Percentiles rank a stretch among this genome's conserved stretches.
Evolutionary conservation across 2,113 vertebrate species (phyloP).

Genomic region (Thamnophis sirtalis): DNA sequence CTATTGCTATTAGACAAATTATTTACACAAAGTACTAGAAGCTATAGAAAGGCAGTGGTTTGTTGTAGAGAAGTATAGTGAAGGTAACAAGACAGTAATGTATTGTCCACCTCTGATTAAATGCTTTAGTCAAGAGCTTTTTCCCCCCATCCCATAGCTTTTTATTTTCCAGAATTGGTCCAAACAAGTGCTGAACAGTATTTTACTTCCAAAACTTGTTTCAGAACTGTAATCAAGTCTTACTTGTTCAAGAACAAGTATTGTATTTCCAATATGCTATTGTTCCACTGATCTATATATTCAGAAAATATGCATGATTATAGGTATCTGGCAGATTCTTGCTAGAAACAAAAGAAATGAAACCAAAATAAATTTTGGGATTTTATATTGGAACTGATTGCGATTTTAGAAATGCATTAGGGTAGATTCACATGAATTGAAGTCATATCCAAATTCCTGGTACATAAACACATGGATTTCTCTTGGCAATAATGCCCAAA

Average conservation of each 20-base stretch:
- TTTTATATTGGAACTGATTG: too few species aligned
- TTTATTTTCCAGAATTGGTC: not conserved
- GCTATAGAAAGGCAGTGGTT: not conserved
- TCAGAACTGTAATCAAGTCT: not conserved
- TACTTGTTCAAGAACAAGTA: not conserved
- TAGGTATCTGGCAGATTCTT: not conserved
- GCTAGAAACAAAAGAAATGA: too few species aligned
- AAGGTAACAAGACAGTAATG: not conserved
- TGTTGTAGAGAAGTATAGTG: not conserved
- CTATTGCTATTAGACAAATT: not conserved
- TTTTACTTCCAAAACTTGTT: not conserved
- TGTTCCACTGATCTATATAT: not conserved
- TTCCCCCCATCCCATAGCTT: not conserved
- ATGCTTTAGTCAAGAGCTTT: not conserved
- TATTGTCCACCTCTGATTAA: not conserved
- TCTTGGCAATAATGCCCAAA: not conserved
- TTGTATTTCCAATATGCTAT: not conserved
- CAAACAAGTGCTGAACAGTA: not conserved
- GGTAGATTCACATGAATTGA: not conserved
- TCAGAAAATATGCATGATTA: not conserved
- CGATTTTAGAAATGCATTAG: not conserved
- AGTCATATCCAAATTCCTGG: not conserved
- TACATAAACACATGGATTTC: not conserved
- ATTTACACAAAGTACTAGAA: not conserved
- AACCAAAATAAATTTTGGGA: too few species aligned